These are phyloP conservation scores for Samia ricini DNA, from an alignment of 1,140 invertebrate species.

Conservation along the genomic window DNA sequence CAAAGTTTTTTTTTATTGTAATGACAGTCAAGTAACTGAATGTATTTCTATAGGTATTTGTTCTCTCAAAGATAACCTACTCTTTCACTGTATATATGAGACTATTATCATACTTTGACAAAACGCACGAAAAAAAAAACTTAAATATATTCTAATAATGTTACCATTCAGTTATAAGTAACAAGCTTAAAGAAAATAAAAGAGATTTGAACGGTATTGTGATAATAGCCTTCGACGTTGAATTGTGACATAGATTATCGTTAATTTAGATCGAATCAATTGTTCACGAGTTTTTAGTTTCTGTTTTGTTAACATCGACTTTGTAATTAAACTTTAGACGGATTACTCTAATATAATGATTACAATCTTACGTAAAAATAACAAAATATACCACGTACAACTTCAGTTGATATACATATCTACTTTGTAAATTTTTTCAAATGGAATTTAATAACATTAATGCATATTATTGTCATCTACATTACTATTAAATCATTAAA, in stretches of 20 bases:
- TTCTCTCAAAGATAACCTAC: too few species aligned
- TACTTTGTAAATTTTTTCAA: too few species aligned
- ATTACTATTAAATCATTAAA: not conserved
- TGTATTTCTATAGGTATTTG: too few species aligned
- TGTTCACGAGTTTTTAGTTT: not conserved
- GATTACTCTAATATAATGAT: not conserved
- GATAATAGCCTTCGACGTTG: not conserved
- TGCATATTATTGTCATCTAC: not conserved
- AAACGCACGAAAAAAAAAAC: not conserved
- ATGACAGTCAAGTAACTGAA: too few species aligned
- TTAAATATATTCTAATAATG: not conserved
- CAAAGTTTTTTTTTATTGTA: too few species aligned
- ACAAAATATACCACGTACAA: not conserved
- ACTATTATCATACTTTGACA: too few species aligned
- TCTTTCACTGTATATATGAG: too few species aligned
- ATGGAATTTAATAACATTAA: not conserved
- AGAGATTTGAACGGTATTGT: too few species aligned
- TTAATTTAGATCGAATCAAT: slow-evolving; percentile 9
- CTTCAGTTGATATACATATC: not conserved
- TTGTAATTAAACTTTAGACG: slow-evolving; percentile 3
- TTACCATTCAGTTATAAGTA: not conserved
- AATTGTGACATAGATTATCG: slow-evolving; percentile 6
- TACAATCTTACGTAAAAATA: not conserved
- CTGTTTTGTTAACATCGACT: not conserved
- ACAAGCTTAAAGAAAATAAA: not conserved